Base-by-base conservation (phyloP, 2,888 invertebrate species). In the Torymus auratus region DNA sequence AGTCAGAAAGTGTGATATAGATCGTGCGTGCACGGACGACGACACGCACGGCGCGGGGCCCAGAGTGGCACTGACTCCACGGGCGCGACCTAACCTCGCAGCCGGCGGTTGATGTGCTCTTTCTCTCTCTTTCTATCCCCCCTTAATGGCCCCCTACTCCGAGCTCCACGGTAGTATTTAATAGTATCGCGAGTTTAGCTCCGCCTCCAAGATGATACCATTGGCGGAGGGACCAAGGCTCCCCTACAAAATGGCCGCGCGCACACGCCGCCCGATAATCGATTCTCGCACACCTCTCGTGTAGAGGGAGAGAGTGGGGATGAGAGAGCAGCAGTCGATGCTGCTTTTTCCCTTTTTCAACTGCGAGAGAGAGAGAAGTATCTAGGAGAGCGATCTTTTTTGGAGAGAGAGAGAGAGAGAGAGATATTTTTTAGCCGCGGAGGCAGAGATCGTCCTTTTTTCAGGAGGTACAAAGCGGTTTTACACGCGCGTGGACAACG, bases 231-330 rank as follows among this genome's bases (percentile, higher is more conserved):
- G 64, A 73, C 41, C 64, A 2, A 77, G 83, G 85, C 85, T 85
- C 87, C 85, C 86, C 87, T 89, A 90, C 89, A 90, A 90, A 90
- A 90, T 90, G 90, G 90, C 90, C 88, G 90, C 85, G 87, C 71
- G 28, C n/a, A 1, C 11, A 15, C 50, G 50, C 55, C 56, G 28
- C 10, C n/a, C 68, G 74, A 74, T 88, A 88, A 90, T 89, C 90
- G 90, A 90, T 89, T 88, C 86, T 86, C 86, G 80, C 82, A 28
- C 28, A 28, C 28, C 28, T 28, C 84, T 82, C 81, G 78, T 41
- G 55, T 20, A 56, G 10, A 50, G 10, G 1, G 13, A 14, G 10
- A 23, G 2, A 53, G 23, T 23, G 61, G 41, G 65, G 50, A 20
- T 15, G 2, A 4, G 28, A 28, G 5, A 10, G 65, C 52, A 10